Evolutionary conservation across 2,113 vertebrate genomes (phyloP).

Genomic region (Taurulus bubalis): DNA sequence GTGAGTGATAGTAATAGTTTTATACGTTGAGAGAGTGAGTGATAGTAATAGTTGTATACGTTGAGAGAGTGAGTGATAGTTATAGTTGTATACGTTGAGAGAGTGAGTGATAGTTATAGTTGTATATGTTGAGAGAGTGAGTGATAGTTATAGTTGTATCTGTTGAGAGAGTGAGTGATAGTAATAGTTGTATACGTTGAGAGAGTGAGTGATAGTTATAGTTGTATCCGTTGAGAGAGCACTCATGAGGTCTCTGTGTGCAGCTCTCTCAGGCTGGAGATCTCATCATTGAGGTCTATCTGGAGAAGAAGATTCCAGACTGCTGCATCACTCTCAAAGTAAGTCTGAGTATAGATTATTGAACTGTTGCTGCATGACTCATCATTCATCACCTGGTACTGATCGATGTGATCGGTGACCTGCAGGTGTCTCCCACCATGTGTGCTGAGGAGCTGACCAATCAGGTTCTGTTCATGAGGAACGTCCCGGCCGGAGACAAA

Average conservation of each 20-base stretch:
- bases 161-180: too few species aligned
- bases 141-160: too few species aligned
- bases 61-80: too few species aligned
- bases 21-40: too few species aligned
- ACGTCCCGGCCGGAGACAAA: conserved; percentile 84
- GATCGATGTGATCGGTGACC: neutral
- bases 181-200: too few species aligned
- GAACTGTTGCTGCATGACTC: neutral
- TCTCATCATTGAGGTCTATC: conserved; percentile 96
- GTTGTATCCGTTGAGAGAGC: too few species aligned
- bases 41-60: too few species aligned
- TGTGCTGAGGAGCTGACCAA: conserved; percentile 96
- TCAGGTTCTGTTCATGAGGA: conserved; percentile 96
- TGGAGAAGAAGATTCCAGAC: conserved; percentile 93
- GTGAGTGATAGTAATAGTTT: too few species aligned
- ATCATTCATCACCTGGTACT: neutral
- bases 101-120: too few species aligned
- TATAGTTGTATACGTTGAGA: too few species aligned
- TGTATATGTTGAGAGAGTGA: too few species aligned
- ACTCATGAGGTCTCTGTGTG: neutral
- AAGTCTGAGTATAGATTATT: conserved; percentile 39
- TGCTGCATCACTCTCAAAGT: conserved; percentile 97
- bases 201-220: too few species aligned
- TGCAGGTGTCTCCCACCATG: conserved; percentile 95
- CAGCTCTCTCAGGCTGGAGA: conserved; percentile 97